phyloP scores from a whole-genome alignment of 1,140 invertebrate genomes.

The Lordiphosa clarofinis region DNA sequence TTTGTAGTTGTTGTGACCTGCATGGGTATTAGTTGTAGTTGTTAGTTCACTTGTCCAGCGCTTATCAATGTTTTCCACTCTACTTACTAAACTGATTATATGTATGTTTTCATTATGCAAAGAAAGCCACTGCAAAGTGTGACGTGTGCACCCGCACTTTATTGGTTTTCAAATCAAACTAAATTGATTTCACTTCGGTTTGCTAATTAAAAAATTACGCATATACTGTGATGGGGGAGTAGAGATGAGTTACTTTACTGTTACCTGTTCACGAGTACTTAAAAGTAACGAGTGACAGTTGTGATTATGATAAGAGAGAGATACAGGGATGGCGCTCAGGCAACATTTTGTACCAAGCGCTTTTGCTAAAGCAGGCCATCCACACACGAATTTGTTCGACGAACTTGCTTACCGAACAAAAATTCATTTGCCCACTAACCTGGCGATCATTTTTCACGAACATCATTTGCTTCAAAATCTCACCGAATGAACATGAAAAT shows the following conservation, averaged over 20 bases:
- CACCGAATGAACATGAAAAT: too few species aligned
- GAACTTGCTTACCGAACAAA: too few species aligned
- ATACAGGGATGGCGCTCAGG: too few species aligned
- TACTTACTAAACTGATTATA: conserved; percentile 30
- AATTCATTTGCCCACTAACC: too few species aligned
- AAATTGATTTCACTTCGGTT: conserved; percentile 61
- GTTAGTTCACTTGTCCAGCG: conserved; percentile 1
- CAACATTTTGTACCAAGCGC: too few species aligned
- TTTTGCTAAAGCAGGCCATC: too few species aligned
- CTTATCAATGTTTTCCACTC: conserved; percentile 57
- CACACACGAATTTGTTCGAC: too few species aligned
- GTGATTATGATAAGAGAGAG: too few species aligned
- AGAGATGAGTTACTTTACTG: background rate
- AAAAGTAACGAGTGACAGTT: too few species aligned
- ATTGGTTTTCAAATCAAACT: conserved; percentile 50
- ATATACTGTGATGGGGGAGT: conserved; percentile 9
- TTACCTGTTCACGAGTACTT: background rate
- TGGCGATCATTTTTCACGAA: too few species aligned
- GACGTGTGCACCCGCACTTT: conserved; percentile 41
- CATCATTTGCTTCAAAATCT: too few species aligned
- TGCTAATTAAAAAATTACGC: conserved; percentile 51
- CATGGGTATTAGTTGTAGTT: conserved; percentile 29
- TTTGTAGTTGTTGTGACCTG: conserved; percentile 25
- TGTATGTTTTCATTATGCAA: conserved; percentile 9
- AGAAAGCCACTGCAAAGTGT: background rate